Base-by-base conservation (phyloP, 2,113 vertebrate species). In the Centropus bengalensis region DNA sequence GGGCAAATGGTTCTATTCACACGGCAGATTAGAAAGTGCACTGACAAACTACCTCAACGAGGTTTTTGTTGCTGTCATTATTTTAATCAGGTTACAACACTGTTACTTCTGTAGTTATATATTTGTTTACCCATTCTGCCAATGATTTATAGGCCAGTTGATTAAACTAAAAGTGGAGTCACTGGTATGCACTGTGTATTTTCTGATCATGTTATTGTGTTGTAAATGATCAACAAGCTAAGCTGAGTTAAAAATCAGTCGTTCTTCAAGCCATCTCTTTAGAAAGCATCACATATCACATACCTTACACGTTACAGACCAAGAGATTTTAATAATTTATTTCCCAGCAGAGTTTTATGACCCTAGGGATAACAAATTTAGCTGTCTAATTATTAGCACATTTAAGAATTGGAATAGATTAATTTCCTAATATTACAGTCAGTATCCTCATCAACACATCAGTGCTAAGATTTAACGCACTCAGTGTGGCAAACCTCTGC, bases 391-490 rank as follows among this genome's bases (percentile, higher is more conserved):
- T 91, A 94, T 93, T 88, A 87, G 79, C 15, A 1, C 2, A 5
- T 33, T 94, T 86, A 91, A 88, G 64, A 85, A 82, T 42, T 82
- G 74, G 36, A 83, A 95, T 59, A 94, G 71, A 89, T 92, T 86
- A 58, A 91, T 93, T 94, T 91, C 38, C 78, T 73, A 94, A 91
- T 80, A 96, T 83, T 90, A 56, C 62, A 59, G 14, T 85, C 52
- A 5, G 44, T 84, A 68, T 66, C 49, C 75, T 96, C 96, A 83
- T 95, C 79, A 75, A 67, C 52, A 93, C 83, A 88, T 88, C 88
- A 60, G 51, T 56, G 32, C 49, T 83, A 44, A 76, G 32, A 92
- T 95, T 97, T 93, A 81, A 93, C 38, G 2, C 52, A 20, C 54
- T 73, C 19, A 0, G 36, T 32, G 56, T 49, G 59, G 49, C 42